Base-by-base conservation (phyloP, 2,797 vertebrate genomes). In the Thaleichthys pacificus region DNA sequence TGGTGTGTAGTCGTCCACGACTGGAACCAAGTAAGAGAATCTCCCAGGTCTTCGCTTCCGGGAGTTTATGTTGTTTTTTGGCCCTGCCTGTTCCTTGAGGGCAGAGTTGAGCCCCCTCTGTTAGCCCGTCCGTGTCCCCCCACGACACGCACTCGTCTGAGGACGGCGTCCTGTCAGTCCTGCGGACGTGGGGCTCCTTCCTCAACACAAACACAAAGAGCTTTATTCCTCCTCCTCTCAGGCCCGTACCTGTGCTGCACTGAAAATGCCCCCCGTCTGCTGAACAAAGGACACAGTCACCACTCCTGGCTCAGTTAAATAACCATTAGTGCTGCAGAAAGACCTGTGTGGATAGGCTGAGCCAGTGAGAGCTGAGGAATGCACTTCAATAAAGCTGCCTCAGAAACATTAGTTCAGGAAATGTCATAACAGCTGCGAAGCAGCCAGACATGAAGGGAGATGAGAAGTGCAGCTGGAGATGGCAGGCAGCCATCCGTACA, bases 241-340 rank as follows among this genome's bases (percentile, higher is more conserved):
- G 75, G 75, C 68, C 32, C 66, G n/a, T 80, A 74, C 81, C 77
- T 82, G 82, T 83, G 76, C 77, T 79, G 80, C 83, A 75, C 78
- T 85, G 88, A 83, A 79, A 85, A 82, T 84, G 35, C 64, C 68
- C 68, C 81, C 79, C 80, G 78, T 84, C 70, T 78, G 51, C 70
- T 71, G 78, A 91, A 90, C 90, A 92, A 90, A 88, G 89, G 85
- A n/a, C 72, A 87, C 83, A 88, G 84, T 89, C 85, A 88, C 85
- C 84, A 90, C 80, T 51, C 12, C 12, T 17, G 12, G 49, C 32
- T 90, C 88, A 84, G 80, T 88, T 80, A 87, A 90, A 92, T 90
- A 89, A 91, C 89, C 85, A 87, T 91, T 89, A 89, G 78, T 79
- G 76, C 76, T 88, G 65, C 42, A 85, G 89, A 85, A 90, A 84